Conservation (phyloP, 1,140 invertebrate species). For the Brachionus sp. region DNA sequence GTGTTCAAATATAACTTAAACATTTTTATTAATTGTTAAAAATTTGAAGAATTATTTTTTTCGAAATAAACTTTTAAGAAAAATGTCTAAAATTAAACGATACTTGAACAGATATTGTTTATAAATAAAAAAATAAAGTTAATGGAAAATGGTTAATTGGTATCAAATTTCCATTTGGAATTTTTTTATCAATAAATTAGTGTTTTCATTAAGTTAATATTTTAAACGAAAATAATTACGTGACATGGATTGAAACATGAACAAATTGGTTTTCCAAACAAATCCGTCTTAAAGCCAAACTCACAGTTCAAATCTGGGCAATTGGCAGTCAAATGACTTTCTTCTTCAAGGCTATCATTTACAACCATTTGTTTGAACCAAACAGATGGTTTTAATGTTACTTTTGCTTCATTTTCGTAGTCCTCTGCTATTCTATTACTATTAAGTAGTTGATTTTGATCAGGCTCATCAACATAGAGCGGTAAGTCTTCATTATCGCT, state of each 20-base stretch:
- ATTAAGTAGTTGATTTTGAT: neutral
- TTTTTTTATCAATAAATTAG: too few relatives aligned
- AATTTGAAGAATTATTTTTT: too few relatives aligned
- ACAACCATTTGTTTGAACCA: neutral
- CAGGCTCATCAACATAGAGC: neutral
- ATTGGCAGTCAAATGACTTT: constrained; percentile 27
- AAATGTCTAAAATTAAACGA: too few relatives aligned
- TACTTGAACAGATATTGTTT: too few relatives aligned
- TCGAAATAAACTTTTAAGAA: too few relatives aligned
- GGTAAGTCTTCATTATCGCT: neutral
- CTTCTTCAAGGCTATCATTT: neutral
- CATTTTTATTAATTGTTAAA: too few relatives aligned
- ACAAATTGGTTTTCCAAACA: constrained; percentile 38
- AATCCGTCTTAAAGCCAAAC: constrained; percentile 36
- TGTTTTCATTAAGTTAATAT: too few relatives aligned
- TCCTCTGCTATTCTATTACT: neutral
- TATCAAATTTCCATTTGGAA: neutral
- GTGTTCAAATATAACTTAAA: too few relatives aligned
- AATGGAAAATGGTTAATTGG: too few relatives aligned
- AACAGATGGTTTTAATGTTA: neutral
- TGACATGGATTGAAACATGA: constrained; percentile 35
- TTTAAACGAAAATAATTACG: neutral
- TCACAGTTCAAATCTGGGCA: constrained; percentile 34
- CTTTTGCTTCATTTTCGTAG: neutral
- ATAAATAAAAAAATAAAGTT: too few relatives aligned